Base-by-base conservation (phyloP, 2,113 vertebrate genomes). In the Terrapene triunguis region DNA sequence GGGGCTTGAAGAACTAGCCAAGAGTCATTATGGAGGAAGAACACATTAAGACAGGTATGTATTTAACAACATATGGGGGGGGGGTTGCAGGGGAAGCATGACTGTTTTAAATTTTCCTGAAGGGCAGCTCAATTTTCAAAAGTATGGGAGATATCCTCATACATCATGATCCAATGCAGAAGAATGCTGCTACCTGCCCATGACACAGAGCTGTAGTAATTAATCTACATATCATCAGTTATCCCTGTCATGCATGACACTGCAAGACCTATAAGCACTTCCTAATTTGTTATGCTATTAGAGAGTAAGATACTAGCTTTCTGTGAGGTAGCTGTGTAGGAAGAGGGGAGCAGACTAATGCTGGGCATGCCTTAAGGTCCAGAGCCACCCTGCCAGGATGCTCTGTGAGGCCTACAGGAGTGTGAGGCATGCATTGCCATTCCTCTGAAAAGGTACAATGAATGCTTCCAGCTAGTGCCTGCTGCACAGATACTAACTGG, bases 21-120 rank as follows among this genome's bases (percentile, higher is more conserved):
- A 76, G 79, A 72, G n/a, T 72, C 95, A 54, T 91, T 84, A 93
- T 53, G 62, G 83, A 83, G 89, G 42, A 92, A n/a, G 27, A 89
- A 84, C 87, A n/a, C n/a, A 79, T 95, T 83, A 74, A 79, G 91
- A 48, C 13, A 79, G 32, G 53, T 51, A 57, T 91, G 81, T 86
- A 50, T 92, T 96, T 82, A 94, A 79, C 35, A 50, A 72, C 0
- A 74, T 57, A 4, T 54, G 12, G 44, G 44, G 12, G 4, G 47
- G 84, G 76, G 87, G 81, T 8, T 93, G 22, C 42, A 95, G n/a
- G 2, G 86, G 44, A 91, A 82, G 27, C 7, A 85, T 50, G 55
- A 9, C 11, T 35, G 3, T 29, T 89, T 93, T 85, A 51, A 54
- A 74, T 38, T 21, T 83, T 59, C 51, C 35, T 32, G 72, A 21